phyloP scores from a whole-genome alignment of 2,888 invertebrate genomes.

The Nemoura dubitans region DNA sequence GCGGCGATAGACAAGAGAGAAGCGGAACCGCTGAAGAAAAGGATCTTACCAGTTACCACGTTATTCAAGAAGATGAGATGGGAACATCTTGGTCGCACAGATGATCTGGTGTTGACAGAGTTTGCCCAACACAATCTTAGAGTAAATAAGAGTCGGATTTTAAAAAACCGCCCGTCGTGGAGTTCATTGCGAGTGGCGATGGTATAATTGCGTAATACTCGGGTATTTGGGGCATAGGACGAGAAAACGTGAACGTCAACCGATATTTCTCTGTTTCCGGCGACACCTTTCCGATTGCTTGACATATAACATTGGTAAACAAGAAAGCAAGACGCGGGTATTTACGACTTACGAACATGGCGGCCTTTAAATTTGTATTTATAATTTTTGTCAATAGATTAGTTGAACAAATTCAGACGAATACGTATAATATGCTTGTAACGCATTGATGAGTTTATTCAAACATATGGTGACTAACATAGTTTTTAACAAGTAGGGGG shows the following conservation, averaged over 20 bases:
- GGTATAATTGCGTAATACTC: background rate
- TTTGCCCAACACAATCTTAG: conserved; percentile 25
- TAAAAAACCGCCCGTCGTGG: background rate
- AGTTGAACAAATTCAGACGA: too few relatives aligned
- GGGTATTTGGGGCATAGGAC: background rate
- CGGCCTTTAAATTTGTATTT: too few relatives aligned
- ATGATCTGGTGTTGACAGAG: conserved; percentile 27
- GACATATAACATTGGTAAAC: background rate
- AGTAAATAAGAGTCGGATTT: conserved; percentile 19
- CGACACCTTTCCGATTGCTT: background rate
- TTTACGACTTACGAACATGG: too few relatives aligned
- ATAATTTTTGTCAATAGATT: too few relatives aligned
- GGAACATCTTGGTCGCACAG: background rate
- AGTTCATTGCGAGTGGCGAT: background rate
- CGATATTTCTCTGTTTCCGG: background rate
- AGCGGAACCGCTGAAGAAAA: background rate
- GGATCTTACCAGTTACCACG: background rate
- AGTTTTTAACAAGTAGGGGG: too few relatives aligned
- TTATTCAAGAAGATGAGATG: background rate
- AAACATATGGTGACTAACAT: too few relatives aligned
- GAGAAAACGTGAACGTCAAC: background rate
- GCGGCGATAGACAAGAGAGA: background rate
- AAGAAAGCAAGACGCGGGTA: background rate
- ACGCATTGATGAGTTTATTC: too few relatives aligned
- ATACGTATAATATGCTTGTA: too few relatives aligned